Evolutionary conservation across 1,140 invertebrate genomes (phyloP), one percentile per base, ranked within the genome.

Genomic region (Laupala kohalensis): DNA sequence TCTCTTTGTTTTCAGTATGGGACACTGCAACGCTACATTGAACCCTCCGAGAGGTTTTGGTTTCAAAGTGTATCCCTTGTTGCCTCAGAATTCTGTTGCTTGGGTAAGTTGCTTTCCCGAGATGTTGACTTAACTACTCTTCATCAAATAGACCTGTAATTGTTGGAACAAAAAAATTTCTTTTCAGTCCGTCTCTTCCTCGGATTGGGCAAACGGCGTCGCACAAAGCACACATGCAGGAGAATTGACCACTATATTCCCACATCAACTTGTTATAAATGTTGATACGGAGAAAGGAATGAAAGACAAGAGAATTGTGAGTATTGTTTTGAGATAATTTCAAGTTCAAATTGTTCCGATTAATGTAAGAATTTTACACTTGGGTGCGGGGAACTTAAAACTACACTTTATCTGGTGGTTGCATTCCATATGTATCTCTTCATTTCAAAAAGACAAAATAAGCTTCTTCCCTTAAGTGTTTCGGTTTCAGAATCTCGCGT

Each of bases 181-280:
- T 9, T 25, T 72, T 1, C 71, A 72, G 71, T 15, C 13, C 5
- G 26, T 78, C 5, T 65, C 76, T 63, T 66, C 53, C 19, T 76
- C 75, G 71, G 77, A 77, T 28, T 78, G 77, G 75, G 77, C 78
- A 3, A 85, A 85, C 74, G 77, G 78, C 24, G 74, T 84, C 26
- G 80, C 81, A 29, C 80, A 81, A 70, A 80, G 80, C 4, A 82
- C 80, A 68, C 73, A 80, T 29, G 78, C 81, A 70, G 84, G 84
- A 27, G 81, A 83, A 74, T 73, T 84, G 69, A 71, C 78, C 53
- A 76, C 80, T 0, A 77, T 81, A 9, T 81, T 82, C 75, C 79
- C 79, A 25, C 78, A 81, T 29, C 80, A 84, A 29, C 68, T 84
- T 27, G 72, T 83, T 13, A 77, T 78, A 65, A 64, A 71, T 68